Conservation (phyloP, 2,113 vertebrate species). For the Larimichthys polyactis region DNA sequence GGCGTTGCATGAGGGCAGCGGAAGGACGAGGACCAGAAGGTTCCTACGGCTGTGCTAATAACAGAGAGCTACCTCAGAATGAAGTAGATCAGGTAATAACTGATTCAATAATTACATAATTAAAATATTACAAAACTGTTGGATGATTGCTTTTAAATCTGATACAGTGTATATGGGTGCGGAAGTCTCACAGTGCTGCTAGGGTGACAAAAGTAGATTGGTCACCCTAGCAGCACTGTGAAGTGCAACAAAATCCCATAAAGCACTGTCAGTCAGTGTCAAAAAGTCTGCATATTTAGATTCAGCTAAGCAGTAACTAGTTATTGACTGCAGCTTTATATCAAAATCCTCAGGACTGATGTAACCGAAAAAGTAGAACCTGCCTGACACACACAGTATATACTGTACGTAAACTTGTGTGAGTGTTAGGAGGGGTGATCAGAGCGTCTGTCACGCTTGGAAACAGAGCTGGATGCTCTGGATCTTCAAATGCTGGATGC, state of each 20-base stretch:
- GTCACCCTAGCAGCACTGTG: background rate
- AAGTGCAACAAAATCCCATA: background rate
- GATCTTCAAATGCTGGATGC: slow-evolving; percentile 4
- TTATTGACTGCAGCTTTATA: background rate
- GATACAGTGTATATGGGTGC: background rate
- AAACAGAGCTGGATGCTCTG: slow-evolving; percentile 45
- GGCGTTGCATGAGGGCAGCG: background rate
- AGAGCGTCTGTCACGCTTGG: slow-evolving; percentile 29
- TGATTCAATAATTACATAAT: too few relatives aligned
- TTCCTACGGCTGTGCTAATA: background rate
- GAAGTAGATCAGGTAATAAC: slow-evolving; percentile 54
- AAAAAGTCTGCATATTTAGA: too few relatives aligned
- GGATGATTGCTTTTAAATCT: background rate
- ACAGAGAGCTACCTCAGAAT: slow-evolving; percentile 27
- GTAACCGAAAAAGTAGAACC: background rate
- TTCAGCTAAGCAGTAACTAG: too few relatives aligned
- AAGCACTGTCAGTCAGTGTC: background rate
- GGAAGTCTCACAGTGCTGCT: background rate
- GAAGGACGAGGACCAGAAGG: background rate
- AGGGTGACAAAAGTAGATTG: background rate
- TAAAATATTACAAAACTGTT: background rate
- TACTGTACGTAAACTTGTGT: background rate
- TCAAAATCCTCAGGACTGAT: background rate
- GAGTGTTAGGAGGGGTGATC: background rate
- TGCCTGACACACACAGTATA: background rate